phyloP scores from a whole-genome alignment of 2,888 invertebrate species.

The Heliothis peltigera region DNA sequence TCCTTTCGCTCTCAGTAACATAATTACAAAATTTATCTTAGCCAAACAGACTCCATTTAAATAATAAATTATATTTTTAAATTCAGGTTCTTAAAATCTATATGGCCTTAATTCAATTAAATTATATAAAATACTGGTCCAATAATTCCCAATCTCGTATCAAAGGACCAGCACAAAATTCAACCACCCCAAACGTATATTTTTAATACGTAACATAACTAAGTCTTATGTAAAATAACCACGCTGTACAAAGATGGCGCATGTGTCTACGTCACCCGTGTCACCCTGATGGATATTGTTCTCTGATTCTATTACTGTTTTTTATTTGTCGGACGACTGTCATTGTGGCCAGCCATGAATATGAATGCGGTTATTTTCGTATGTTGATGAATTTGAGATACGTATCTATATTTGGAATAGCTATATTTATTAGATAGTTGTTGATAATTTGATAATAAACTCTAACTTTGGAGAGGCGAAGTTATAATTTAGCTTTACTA shows the following conservation, averaged over 20 bases:
- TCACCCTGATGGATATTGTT: conserved; percentile 86
- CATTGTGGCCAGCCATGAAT: conserved; percentile 74
- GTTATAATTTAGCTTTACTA: no score
- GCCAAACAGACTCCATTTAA: no score
- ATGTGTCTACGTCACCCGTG: conserved; percentile 74
- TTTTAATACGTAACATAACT: conserved; percentile 1
- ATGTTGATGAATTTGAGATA: conserved; percentile 29
- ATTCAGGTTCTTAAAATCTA: no score
- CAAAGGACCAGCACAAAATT: neutral
- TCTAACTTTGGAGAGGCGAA: no score
- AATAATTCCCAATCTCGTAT: neutral
- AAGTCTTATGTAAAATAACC: conserved; percentile 47
- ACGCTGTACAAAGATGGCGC: conserved; percentile 68
- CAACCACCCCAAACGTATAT: no score
- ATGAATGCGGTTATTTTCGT: conserved; percentile 65
- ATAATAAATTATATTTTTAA: no score
- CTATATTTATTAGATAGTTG: conserved; percentile 10
- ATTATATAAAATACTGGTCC: neutral
- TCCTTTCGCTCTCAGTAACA: neutral
- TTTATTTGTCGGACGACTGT: conserved; percentile 74
- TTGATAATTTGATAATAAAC: neutral
- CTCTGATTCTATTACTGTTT: conserved; percentile 86
- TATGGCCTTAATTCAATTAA: no score
- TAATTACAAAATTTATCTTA: no score
- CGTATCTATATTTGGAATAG: neutral